Evolutionary conservation across 2,888 invertebrate species (phyloP).

Genomic region (Celastrina argiolus): DNA sequence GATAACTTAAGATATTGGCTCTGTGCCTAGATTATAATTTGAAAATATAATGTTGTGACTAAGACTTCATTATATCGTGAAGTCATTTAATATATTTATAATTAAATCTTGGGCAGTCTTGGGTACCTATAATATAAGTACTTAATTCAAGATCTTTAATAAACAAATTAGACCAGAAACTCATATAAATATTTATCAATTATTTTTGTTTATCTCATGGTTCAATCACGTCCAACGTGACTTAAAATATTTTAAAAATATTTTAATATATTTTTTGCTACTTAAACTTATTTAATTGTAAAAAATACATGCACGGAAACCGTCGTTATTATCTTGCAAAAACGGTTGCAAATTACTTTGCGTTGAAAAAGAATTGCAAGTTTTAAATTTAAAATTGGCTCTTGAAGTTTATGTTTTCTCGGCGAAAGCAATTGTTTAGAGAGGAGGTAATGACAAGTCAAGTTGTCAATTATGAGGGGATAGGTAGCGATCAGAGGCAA

Average conservation of each 20-base stretch:
- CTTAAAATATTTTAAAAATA: neutral
- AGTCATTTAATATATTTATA: neutral
- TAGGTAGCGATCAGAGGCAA: constrained; percentile 74
- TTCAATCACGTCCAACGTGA: neutral
- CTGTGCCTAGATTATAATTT: neutral
- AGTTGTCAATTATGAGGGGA: constrained; percentile 75
- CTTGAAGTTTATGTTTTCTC: constrained; percentile 14
- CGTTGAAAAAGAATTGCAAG: constrained; percentile 24
- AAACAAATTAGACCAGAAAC: no score
- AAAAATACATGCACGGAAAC: neutral
- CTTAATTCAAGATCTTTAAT: no score
- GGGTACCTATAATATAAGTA: no score
- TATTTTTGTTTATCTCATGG: neutral
- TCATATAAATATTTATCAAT: neutral
- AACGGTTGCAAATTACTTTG: constrained; percentile 24
- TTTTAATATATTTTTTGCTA: neutral
- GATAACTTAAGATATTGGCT: neutral
- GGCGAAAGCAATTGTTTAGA: constrained; percentile 57
- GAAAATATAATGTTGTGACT: neutral
- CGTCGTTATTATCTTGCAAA: neutral
- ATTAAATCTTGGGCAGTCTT: neutral
- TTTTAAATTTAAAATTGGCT: constrained; percentile 26
- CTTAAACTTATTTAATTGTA: neutral
- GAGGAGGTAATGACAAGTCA: constrained; percentile 68
- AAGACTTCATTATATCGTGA: neutral